These are phyloP conservation scores for Patella pellucida DNA, from an alignment of 2,888 invertebrate species.

Conservation along the genomic window DNA sequence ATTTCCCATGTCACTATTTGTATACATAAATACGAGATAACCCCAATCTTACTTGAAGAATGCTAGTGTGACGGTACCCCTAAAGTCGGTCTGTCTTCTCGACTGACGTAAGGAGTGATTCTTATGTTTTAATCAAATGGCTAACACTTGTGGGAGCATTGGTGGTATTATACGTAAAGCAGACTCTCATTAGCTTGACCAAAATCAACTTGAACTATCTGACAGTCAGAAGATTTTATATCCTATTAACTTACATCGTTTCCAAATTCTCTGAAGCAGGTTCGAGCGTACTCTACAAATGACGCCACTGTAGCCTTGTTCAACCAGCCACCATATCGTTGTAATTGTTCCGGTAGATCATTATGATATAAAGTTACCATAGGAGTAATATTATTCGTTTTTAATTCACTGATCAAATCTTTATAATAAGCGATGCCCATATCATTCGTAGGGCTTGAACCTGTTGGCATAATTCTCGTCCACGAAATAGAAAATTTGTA, in stretches of 20 bases:
- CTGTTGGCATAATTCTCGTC: conserved; percentile 79
- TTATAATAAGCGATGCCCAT: conserved; percentile 83
- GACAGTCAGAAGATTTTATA: too few species aligned
- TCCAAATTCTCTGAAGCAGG: conserved; percentile 68
- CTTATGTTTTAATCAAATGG: too few species aligned
- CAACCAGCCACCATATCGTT: conserved; percentile 69
- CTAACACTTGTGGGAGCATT: too few species aligned
- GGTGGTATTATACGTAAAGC: too few species aligned
- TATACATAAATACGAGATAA: too few species aligned
- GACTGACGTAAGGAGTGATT: too few species aligned
- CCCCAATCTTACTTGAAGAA: too few species aligned
- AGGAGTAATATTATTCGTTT: conserved; percentile 76
- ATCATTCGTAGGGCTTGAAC: conserved; percentile 74
- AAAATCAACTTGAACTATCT: too few species aligned
- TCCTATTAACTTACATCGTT: conserved; percentile 54
- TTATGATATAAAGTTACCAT: conserved; percentile 74
- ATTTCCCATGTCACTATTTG: too few species aligned
- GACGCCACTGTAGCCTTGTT: conserved; percentile 57
- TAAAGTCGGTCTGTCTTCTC: too few species aligned
- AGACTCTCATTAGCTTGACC: too few species aligned
- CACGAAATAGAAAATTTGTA: conserved; percentile 76
- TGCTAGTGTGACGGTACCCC: too few species aligned
- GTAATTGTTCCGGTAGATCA: conserved; percentile 67
- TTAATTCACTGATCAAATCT: conserved; percentile 80
- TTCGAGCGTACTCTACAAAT: conserved; percentile 67